These are phyloP conservation scores for Lepidocyrtoides sp. DNA, from an alignment of 2,888 invertebrate species.

Conservation along the genomic window DNA sequence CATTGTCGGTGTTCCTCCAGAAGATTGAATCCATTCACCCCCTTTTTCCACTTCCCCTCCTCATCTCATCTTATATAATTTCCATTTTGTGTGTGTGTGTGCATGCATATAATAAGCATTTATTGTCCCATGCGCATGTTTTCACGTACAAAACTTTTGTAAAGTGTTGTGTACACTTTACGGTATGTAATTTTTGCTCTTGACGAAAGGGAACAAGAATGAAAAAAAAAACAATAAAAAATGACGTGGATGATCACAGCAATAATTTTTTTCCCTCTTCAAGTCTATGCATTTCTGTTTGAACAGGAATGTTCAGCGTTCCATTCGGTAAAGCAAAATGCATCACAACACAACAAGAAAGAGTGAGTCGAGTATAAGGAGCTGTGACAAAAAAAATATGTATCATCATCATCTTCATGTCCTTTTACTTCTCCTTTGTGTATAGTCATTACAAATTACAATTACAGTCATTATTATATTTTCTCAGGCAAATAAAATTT, in stretches of 20 bases:
- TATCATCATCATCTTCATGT: constrained; percentile 31
- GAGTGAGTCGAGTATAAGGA: background rate
- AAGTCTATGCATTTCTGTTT: background rate
- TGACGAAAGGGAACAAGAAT: background rate
- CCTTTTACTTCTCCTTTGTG: background rate
- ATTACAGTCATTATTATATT: constrained; percentile 37
- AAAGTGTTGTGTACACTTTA: background rate
- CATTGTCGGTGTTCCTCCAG: constrained; percentile 14
- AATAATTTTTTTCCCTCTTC: background rate
- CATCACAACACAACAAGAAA: too few relatives aligned
- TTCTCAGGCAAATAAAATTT: constrained; percentile 50
- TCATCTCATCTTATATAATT: background rate
- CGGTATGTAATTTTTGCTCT: constrained; percentile 49
- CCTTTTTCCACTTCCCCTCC: constrained; percentile 12
- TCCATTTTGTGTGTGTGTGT: too few relatives aligned
- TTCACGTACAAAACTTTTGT: constrained; percentile 38
- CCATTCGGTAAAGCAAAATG: too few relatives aligned
- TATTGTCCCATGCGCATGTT: background rate
- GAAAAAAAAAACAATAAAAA: constrained; percentile 24
- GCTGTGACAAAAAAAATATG: constrained; percentile 50
- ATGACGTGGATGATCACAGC: constrained; percentile 6
- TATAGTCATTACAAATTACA: constrained; percentile 49
- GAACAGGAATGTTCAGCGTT: background rate
- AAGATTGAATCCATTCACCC: constrained; percentile 20
- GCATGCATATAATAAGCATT: background rate